Percentiles rank a stretch among this genome's conserved stretches.
Conservation (phyloP, 1,140 invertebrate genomes). For the Cecropterus lyciades region DNA sequence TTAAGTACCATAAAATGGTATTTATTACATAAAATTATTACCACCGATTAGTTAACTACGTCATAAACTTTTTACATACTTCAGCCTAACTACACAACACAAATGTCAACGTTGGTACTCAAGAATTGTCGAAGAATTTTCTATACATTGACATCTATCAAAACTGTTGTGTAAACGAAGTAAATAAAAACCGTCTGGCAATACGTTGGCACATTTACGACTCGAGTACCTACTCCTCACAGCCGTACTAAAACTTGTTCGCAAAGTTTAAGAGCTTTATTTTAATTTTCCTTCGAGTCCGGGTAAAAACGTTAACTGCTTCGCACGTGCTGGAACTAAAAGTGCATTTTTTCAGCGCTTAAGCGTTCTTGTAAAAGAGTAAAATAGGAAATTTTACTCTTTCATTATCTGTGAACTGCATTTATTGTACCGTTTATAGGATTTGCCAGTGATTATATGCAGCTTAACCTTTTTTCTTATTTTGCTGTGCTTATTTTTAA, state of each 20-base stretch:
- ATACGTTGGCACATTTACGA: conserved; percentile 61
- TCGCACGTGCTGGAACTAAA: conserved; percentile 52
- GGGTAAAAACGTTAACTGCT: conserved; percentile 45
- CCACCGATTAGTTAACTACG: too few relatives aligned
- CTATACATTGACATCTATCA: background rate
- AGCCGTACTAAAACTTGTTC: conserved; percentile 71
- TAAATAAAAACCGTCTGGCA: conserved; percentile 65
- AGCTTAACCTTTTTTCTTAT: conserved; percentile 6
- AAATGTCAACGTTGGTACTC: too few relatives aligned
- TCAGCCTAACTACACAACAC: too few relatives aligned
- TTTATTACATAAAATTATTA: too few relatives aligned
- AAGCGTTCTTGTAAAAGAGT: conserved; percentile 40
- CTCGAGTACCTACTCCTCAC: conserved; percentile 47
- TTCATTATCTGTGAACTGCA: conserved; percentile 40
- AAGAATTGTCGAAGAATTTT: too few relatives aligned
- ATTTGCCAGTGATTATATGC: conserved; percentile 18
- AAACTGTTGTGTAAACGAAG: conserved; percentile 35
- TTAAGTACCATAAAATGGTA: too few relatives aligned
- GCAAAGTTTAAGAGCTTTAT: conserved; percentile 73
- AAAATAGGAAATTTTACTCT: too few relatives aligned
- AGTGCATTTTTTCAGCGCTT: conserved; percentile 47
- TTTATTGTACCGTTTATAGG: conserved; percentile 28
- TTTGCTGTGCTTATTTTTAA: too few relatives aligned
- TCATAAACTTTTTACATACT: too few relatives aligned
- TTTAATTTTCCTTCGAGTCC: conserved; percentile 70